Base-by-base conservation (phyloP, 2,113 vertebrate genomes). In the Maccullochella peelii region DNA sequence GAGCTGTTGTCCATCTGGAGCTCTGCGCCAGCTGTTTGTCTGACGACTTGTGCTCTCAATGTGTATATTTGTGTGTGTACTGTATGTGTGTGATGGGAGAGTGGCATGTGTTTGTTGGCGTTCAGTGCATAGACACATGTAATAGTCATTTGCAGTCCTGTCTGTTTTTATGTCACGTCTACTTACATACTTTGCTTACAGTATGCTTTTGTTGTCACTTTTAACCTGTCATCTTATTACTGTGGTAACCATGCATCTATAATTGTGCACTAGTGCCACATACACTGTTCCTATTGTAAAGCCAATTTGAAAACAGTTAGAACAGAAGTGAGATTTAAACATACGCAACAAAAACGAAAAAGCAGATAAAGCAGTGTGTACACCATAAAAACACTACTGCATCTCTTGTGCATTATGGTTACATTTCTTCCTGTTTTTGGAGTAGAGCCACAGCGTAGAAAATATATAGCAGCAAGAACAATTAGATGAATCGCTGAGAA, bases 1-100 rank as follows among this genome's bases (percentile, higher is more conserved):
- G 94, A 95, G 94, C 93, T 92, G 93, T 93, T 91, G 91, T 93
- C 90, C 89, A 88, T 88, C 92, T 92, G 88, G 84, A 85, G 82
- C 88, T 73, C 67, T 6, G 52, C 67, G 80, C 88, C 86, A 89
- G 82, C 88, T 92, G 85, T 89, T 86, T 92, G 78, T 86, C 21
- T 83, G 72, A 88, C 49, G 38, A 50, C 65, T 69, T 62, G 44
- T 54, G 73, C 36, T 69, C 40, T 82, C 50, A 16, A 21, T 74
- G 76, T 87, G 69, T 83, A 52, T 79, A 52, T 86, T 73, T 85
- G 59, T 77, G 71, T 82, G 68, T 59, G 63, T 55, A 18, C 59
- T 70, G 61, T 57, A 57, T 82, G 72, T 85, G 74, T 87, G 55
- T 77, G 82, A 58, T 76, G 62, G 66, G 11, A 80, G 63, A 86